These are phyloP conservation scores for Macrotis lagotis DNA, from an alignment of 2,113 vertebrate genomes.

Conservation along the genomic window DNA sequence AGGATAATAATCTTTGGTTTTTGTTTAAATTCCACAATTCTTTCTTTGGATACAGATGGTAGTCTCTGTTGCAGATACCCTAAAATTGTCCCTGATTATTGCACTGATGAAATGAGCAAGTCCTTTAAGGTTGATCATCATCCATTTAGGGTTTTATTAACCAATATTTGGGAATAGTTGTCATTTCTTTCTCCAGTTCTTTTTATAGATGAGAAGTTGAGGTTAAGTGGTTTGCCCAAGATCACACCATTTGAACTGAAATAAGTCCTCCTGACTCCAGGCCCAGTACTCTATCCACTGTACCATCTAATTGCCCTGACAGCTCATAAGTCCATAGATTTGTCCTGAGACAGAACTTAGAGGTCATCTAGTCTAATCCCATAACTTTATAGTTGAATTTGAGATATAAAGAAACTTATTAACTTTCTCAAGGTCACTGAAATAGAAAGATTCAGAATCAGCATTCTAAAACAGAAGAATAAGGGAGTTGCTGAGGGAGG, in stretches of 20 bases:
- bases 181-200: neutral
- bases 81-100: too few species aligned
- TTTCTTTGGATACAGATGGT: too few species aligned
- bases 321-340: neutral
- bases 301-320: neutral
- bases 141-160: too few species aligned
- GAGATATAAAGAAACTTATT: neutral
- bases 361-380: neutral
- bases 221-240: neutral
- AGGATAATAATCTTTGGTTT: too few species aligned
- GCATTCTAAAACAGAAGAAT: neutral
- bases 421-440: neutral
- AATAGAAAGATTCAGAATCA: neutral
- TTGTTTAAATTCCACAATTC: too few species aligned
- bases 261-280: neutral
- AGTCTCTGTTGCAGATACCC: too few species aligned
- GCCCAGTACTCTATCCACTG: neutral
- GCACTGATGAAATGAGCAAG: too few species aligned
- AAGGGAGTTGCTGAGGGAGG: neutral
- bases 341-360: neutral
- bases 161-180: too few species aligned
- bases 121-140: too few species aligned
- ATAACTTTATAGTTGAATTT: neutral
- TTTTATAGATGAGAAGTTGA: neutral
- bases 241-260: neutral